These are phyloP conservation scores for Sanderia malayensis DNA, from an alignment of 30 jellyfish, hydroid and myxozoan species.

Conservation along the genomic window DNA sequence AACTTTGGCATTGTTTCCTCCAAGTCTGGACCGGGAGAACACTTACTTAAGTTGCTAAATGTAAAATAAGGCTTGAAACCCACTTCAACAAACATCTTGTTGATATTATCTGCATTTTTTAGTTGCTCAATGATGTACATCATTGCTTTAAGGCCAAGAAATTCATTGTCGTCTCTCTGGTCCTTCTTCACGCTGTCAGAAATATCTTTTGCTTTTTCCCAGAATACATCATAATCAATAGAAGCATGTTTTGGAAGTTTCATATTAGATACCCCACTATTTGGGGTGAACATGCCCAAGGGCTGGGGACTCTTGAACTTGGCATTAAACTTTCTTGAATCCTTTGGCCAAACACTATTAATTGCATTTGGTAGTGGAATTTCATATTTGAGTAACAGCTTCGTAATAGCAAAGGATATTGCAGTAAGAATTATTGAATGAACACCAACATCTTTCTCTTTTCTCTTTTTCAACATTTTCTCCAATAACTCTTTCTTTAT, in stretches of 20 bases:
- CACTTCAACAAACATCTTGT: neutral
- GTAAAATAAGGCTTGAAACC: conserved; percentile 21
- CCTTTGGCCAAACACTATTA: conserved; percentile 35
- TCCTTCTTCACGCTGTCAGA: conserved; percentile 1
- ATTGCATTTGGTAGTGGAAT: conserved; percentile 22
- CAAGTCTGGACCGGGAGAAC: conserved; percentile 54
- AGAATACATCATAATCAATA: conserved; percentile 8
- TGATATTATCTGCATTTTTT: neutral
- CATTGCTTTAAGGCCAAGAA: neutral
- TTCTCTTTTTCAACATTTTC: conserved; percentile 15
- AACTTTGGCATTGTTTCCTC: conserved; percentile 19
- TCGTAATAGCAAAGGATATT: conserved; percentile 12
- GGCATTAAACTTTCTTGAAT: conserved; percentile 24
- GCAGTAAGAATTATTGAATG: conserved; percentile 36
- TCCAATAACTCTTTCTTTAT: neutral
- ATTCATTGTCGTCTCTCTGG: conserved; percentile 16
- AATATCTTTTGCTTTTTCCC: conserved; percentile 23
- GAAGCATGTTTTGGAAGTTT: conserved; percentile 22
- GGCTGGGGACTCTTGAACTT: conserved; percentile 47
- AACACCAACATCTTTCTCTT: conserved; percentile 23
- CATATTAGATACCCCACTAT: conserved; percentile 33
- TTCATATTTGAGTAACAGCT: conserved; percentile 8
- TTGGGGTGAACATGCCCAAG: conserved; percentile 18
- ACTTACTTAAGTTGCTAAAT: conserved; percentile 46
- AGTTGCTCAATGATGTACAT: conserved; percentile 16